Evolutionary conservation across 35 echinoderm and acorn worm genomes (phyloP).

Genomic region (Lytechinus pictus): DNA sequence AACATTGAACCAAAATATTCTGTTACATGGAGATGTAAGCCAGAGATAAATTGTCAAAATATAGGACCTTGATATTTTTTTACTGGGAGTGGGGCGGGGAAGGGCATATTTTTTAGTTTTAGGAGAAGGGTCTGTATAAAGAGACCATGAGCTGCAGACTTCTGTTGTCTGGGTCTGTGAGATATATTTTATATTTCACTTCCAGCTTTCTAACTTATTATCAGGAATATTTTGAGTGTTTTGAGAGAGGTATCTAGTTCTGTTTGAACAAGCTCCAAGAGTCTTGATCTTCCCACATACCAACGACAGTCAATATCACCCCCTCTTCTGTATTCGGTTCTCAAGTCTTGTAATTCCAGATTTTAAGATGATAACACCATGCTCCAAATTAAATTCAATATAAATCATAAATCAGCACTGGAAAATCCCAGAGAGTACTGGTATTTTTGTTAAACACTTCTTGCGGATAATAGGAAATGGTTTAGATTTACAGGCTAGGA

Average conservation of each 20-base stretch:
- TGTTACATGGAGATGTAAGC: too few species aligned
- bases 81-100: too few species aligned
- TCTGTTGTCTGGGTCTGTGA: neutral
- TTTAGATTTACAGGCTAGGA: neutral
- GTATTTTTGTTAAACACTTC: neutral
- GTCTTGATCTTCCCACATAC: conserved; percentile 10
- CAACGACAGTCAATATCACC: neutral
- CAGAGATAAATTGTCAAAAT: too few species aligned
- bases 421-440: neutral
- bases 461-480: neutral
- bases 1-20: too few species aligned
- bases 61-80: too few species aligned
- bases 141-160: neutral
- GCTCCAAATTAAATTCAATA: neutral
- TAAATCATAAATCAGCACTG: neutral
- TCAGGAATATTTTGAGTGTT: neutral
- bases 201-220: neutral
- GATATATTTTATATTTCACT: neutral
- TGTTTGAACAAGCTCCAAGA: conserved; percentile 18
- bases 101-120: neutral
- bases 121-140: neutral
- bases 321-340: neutral
- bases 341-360: conserved; percentile 18
- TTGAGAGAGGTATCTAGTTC: neutral
- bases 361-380: conserved; percentile 13